Conservation (phyloP, 2,113 vertebrate species). For the Clinocottus analis region DNA sequence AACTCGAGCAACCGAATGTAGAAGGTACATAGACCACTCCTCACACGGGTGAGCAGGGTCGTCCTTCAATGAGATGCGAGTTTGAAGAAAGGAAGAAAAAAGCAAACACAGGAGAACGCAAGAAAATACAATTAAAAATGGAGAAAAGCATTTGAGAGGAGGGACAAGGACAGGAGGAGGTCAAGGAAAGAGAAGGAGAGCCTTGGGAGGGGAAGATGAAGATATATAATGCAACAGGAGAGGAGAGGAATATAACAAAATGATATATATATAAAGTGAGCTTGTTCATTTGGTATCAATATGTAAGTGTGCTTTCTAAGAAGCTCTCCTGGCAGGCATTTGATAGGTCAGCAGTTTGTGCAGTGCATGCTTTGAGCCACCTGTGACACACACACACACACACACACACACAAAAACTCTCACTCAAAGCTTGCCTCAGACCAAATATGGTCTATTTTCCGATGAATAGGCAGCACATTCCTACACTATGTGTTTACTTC, state of each 20-base stretch:
- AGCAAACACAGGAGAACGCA: not conserved
- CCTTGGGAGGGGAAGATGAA: not conserved
- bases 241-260: constrained; percentile 25
- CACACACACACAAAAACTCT: not conserved
- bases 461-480: not conserved
- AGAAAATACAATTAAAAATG: not conserved
- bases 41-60: too few relatives aligned
- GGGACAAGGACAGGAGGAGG: not conserved
- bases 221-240: not conserved
- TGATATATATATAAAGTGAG: constrained; percentile 16
- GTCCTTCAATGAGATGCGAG: too few relatives aligned
- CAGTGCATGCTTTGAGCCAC: constrained; percentile 60
- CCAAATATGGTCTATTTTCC: constrained; percentile 32
- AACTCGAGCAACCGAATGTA: not conserved
- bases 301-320: constrained; percentile 53
- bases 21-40: not conserved
- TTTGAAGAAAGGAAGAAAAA: too few relatives aligned
- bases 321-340: constrained; percentile 61
- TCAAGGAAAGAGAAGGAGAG: not conserved
- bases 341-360: constrained; percentile 59
- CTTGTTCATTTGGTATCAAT: constrained; percentile 47
- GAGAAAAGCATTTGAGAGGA: not conserved
- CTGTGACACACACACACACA: constrained; percentile 36
- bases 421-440: not conserved
- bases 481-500: not conserved